These are phyloP conservation scores for Drosophila borborema DNA, from an alignment of 2,888 invertebrate species.

Conservation along the genomic window DNA sequence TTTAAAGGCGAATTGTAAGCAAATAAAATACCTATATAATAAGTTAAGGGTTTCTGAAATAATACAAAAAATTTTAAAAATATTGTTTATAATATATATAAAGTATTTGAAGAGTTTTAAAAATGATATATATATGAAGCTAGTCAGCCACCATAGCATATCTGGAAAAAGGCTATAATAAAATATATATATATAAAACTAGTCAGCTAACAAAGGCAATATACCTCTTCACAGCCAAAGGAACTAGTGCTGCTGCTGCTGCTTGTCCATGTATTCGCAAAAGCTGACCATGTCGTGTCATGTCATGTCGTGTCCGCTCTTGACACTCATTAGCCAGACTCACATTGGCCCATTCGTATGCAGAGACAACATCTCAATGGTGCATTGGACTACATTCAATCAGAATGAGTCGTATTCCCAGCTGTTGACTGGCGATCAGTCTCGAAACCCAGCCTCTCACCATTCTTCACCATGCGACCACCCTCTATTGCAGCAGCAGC, in stretches of 20 bases:
- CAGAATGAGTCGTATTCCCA: conserved; percentile 17
- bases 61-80: background rate
- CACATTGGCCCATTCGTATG: conserved; percentile 18
- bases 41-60: too few relatives aligned
- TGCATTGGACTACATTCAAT: conserved; percentile 29
- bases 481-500: background rate
- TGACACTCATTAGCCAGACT: conserved; percentile 57
- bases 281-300: conserved; percentile 43
- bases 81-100: background rate
- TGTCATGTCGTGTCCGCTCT: conserved; percentile 51
- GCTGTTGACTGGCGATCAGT: conserved; percentile 5
- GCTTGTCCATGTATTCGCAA: conserved; percentile 15
- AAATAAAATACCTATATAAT: background rate
- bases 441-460: background rate
- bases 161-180: too few relatives aligned
- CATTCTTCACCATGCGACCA: background rate
- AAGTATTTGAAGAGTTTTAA: background rate
- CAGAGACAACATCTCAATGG: conserved; percentile 20
- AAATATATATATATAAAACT: too few relatives aligned
- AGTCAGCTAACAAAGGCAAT: background rate
- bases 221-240: background rate
- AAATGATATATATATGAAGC: too few relatives aligned
- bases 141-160: too few relatives aligned
- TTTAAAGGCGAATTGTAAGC: background rate
- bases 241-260: background rate